Conservation (phyloP, 2,888 invertebrate species). For the Agrotis ipsilon region DNA sequence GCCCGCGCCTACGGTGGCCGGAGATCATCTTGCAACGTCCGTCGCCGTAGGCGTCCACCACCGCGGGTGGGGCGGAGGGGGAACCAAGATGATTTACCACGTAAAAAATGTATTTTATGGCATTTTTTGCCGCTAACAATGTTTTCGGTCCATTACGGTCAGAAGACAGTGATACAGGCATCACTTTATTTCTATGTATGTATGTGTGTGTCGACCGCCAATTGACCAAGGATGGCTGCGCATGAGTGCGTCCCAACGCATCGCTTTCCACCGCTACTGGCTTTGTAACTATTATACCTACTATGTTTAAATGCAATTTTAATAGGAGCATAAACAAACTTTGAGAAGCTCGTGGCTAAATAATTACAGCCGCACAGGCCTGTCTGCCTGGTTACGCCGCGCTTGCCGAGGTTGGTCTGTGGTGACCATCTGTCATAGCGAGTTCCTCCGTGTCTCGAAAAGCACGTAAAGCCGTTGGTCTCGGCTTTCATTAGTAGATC, state of each 20-base stretch:
- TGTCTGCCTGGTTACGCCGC: not conserved
- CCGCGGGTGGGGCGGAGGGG: no score
- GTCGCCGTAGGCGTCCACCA: no score
- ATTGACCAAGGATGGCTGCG: slow-evolving; percentile 24
- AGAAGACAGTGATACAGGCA: not conserved
- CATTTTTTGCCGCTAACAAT: not conserved
- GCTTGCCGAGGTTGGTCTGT: not conserved
- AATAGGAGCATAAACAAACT: slow-evolving; percentile 16
- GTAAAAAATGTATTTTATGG: no score
- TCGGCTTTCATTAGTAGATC: no score
- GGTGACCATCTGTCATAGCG: no score
- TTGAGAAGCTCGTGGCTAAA: not conserved
- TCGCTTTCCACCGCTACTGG: slow-evolving; percentile 28
- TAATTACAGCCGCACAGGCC: no score
- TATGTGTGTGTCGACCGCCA: not conserved
- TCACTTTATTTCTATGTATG: not conserved
- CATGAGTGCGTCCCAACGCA: slow-evolving; percentile 9
- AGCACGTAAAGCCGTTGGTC: not conserved
- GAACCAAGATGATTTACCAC: no score
- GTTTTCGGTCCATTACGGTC: slow-evolving; percentile 1
- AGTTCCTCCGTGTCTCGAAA: not conserved
- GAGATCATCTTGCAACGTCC: no score
- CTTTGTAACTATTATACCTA: no score
- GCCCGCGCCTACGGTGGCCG: no score
- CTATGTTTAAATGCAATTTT: not conserved